phyloP scores from a whole-genome alignment of 1,140 invertebrate genomes.

The Agraylea sexmaculata region DNA sequence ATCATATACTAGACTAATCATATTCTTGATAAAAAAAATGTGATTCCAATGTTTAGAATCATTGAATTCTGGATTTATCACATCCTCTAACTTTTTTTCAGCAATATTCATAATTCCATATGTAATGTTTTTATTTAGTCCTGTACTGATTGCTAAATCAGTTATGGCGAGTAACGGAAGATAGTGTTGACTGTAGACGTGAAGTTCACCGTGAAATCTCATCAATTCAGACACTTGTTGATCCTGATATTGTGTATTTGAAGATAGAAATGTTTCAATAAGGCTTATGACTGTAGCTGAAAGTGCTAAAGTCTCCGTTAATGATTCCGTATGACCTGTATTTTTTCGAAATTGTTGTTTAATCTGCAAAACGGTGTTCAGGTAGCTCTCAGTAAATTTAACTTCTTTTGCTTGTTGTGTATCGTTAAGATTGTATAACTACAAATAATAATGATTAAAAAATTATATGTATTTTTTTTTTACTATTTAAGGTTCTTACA shows the following conservation, averaged over 20 bases:
- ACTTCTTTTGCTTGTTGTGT: conserved; percentile 38
- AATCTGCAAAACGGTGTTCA: conserved; percentile 33
- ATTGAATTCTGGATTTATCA: conserved; percentile 29
- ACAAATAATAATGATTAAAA: conserved; percentile 24
- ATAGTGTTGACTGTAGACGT: conserved; percentile 36
- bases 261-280: conserved; percentile 36
- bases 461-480: conserved; percentile 6
- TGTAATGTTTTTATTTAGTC: conserved; percentile 37
- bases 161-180: conserved; percentile 36
- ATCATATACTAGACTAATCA: conserved; percentile 36
- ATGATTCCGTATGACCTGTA: conserved; percentile 32
- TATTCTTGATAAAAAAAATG: conserved; percentile 36
- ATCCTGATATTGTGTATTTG: conserved; percentile 33
- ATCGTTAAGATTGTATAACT: conserved; percentile 39
- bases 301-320: conserved; percentile 33
- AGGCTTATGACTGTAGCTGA: conserved; percentile 36
- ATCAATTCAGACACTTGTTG: conserved; percentile 35
- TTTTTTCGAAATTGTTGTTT: conserved; percentile 34
- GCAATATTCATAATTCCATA: conserved; percentile 38
- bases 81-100: conserved; percentile 35
- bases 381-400: conserved; percentile 35
- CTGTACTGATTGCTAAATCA: conserved; percentile 35
- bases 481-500: conserved; percentile 23
- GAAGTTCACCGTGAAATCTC: conserved; percentile 32
- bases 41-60: conserved; percentile 36